Percentiles rank a stretch among this genome's conserved stretches.
phyloP scores from a whole-genome alignment of 1,140 invertebrate genomes.

The Amyelois transitella region DNA sequence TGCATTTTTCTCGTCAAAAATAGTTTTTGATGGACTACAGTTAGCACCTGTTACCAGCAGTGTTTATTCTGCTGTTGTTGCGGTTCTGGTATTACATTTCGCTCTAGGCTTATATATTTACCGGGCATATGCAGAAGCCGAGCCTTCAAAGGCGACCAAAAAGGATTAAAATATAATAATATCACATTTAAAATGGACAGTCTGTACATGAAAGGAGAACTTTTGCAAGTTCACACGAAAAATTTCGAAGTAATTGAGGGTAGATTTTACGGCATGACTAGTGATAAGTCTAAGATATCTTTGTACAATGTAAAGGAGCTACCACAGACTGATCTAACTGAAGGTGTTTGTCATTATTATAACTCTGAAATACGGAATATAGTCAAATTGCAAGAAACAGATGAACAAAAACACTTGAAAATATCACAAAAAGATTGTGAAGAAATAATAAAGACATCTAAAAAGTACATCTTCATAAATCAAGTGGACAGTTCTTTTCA shows the following conservation, averaged over 20 bases:
- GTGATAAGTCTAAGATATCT: conserved; percentile 65
- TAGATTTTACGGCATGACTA: conserved; percentile 59
- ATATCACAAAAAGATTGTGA: conserved; percentile 62
- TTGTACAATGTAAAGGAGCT: conserved; percentile 60
- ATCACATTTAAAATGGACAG: conserved; percentile 56
- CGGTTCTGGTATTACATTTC: conserved; percentile 82
- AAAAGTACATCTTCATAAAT: conserved; percentile 65
- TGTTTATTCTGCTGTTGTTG: conserved; percentile 83
- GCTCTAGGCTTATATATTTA: conserved; percentile 86
- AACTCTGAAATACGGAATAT: conserved; percentile 58
- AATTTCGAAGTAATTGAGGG: conserved; percentile 59
- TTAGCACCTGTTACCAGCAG: conserved; percentile 79
- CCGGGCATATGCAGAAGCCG: conserved; percentile 79
- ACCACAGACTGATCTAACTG: conserved; percentile 38
- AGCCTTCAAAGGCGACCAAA: conserved; percentile 56
- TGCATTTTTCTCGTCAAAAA: conserved; percentile 77
- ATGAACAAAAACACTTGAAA: conserved; percentile 46
- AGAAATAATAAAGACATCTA: conserved; percentile 56
- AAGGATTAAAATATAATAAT: conserved; percentile 51
- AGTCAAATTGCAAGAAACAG: conserved; percentile 49
- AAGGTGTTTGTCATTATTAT: conserved; percentile 60
- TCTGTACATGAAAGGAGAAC: conserved; percentile 64
- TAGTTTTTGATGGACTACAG: conserved; percentile 74
- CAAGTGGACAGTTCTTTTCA: conserved; percentile 65
- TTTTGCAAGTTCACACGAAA: conserved; percentile 63